These are phyloP conservation scores for Pseudonaja textilis DNA, from an alignment of 2,113 vertebrate species.

Conservation along the genomic window DNA sequence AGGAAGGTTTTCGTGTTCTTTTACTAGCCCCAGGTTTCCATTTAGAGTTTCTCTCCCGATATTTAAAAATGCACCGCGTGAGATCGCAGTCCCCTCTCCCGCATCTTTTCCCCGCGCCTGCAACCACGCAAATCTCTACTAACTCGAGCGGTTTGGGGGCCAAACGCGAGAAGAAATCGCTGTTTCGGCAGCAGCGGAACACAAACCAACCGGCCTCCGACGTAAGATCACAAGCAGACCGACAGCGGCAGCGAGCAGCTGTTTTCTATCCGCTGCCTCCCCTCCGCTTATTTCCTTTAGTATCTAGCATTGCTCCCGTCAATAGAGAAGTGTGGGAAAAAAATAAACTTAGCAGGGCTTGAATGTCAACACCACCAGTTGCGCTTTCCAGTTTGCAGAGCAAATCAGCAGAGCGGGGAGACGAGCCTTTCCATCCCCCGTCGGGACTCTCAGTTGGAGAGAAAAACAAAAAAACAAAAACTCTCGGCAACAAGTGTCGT, in stretches of 20 bases:
- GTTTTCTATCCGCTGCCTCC: neutral
- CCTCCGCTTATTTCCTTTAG: too few species aligned
- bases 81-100: too few species aligned
- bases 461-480: neutral
- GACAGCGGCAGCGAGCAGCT: neutral
- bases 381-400: constrained; percentile 38
- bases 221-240: neutral
- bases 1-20: neutral
- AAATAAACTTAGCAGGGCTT: neutral
- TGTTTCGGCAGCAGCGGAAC: neutral
- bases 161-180: neutral
- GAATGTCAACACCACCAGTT: constrained; percentile 46
- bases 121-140: neutral
- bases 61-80: neutral
- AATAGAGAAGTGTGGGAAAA: accelerated
- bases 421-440: accelerated
- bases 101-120: neutral
- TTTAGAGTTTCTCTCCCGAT: neutral
- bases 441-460: neutral
- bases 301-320: neutral
- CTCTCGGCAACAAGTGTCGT: constrained; percentile 44
- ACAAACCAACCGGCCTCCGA: neutral
- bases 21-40: neutral
- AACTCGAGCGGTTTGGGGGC: neutral
- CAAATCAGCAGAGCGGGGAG: neutral